These are phyloP conservation scores for Chloroceryle inda DNA, from an alignment of 2,797 vertebrate species.

Conservation along the genomic window DNA sequence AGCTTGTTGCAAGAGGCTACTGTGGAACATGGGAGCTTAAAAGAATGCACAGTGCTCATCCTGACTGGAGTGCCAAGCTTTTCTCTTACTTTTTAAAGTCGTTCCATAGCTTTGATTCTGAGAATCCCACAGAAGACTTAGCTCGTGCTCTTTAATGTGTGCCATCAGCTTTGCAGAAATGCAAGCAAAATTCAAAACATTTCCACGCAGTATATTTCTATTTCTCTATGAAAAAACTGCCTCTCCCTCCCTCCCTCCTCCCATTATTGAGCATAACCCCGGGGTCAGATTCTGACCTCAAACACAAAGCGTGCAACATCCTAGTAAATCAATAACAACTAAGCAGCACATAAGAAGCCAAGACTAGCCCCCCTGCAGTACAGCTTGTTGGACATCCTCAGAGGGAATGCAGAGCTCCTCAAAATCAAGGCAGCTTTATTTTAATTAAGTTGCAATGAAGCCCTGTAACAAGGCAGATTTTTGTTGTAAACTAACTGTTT, in stretches of 20 bases:
- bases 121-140: neutral
- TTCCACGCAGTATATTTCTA: neutral
- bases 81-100: conserved; percentile 27
- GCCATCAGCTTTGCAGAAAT: neutral
- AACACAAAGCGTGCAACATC: neutral
- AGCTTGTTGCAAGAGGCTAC: conserved; percentile 34
- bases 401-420: neutral
- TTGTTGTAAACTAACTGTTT: neutral
- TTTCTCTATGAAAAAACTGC: neutral
- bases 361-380: neutral
- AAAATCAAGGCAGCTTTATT: neutral
- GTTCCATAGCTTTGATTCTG: neutral
- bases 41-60: conserved; percentile 21
- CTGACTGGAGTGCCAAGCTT: neutral
- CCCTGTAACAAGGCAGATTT: neutral
- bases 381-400: neutral
- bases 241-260: neutral
- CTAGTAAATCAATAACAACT: conserved; percentile 25
- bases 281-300: conserved; percentile 34
- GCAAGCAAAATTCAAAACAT: neutral
- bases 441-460: neutral
- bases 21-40: conserved; percentile 38
- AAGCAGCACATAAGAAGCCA: neutral
- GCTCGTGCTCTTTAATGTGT: neutral
- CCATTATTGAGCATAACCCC: neutral